Conservation (phyloP, 2,113 vertebrate species). For the Coturnix japonica region DNA sequence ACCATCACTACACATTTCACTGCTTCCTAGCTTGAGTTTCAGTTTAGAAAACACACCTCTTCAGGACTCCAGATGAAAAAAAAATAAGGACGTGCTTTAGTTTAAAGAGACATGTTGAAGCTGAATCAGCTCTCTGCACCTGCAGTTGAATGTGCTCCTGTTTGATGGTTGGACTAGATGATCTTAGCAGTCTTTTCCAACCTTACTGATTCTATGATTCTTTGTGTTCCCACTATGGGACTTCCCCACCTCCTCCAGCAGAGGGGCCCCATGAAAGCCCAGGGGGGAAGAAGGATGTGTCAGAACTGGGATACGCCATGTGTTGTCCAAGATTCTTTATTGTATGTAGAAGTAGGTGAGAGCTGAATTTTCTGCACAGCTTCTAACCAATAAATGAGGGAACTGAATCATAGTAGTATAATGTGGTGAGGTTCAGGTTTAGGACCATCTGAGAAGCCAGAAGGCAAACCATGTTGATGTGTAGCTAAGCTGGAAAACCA, state of each 20-base stretch:
- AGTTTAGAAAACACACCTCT: not conserved
- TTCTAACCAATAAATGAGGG: not conserved
- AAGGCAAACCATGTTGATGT: constrained; percentile 9
- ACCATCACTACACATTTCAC: rapidly evolving
- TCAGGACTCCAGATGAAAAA: not conserved
- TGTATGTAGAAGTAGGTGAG: not conserved
- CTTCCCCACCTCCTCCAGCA: not conserved
- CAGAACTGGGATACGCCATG: not conserved
- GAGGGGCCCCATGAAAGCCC: not conserved
- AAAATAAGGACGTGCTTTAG: not conserved
- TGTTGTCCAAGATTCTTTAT: not conserved
- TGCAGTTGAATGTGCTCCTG: not conserved
- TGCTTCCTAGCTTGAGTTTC: not conserved
- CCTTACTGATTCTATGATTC: too few species aligned
- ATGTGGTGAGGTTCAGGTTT: not conserved
- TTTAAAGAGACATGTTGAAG: not conserved
- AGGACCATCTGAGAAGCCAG: not conserved
- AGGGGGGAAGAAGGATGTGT: not conserved
- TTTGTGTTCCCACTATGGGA: not conserved
- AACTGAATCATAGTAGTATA: not conserved
- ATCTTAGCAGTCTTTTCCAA: too few species aligned
- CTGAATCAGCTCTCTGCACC: not conserved
- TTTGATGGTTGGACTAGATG: too few species aligned
- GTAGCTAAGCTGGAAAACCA: not conserved
- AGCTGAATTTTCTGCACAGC: not conserved